Percentiles rank a stretch among this genome's conserved stretches.
Evolutionary conservation across 2,113 vertebrate genomes (phyloP).

Genomic region (Chrysemys picta): DNA sequence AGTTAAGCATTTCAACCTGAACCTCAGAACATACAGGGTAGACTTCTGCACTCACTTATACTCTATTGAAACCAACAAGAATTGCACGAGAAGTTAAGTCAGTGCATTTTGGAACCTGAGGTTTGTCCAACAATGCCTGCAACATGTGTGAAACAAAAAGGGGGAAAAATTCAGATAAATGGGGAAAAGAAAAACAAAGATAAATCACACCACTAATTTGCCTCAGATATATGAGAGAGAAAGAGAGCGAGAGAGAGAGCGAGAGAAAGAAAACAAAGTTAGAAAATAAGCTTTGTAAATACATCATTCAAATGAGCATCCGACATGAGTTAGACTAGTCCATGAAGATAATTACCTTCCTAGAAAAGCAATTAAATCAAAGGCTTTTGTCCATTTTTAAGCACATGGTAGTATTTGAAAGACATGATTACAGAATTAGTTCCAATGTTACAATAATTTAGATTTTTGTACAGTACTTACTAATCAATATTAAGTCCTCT

Average conservation of each 20-base stretch:
- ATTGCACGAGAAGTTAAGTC: background rate
- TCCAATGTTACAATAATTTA: slow-evolving; percentile 1
- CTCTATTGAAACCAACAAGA: background rate
- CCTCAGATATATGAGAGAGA: background rate
- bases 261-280: background rate
- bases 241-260: background rate
- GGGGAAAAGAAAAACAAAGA: slow-evolving; percentile 11
- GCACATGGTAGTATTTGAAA: slow-evolving; percentile 3
- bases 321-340: slow-evolving; percentile 16
- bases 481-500: background rate
- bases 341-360: slow-evolving; percentile 27
- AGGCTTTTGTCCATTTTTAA: background rate
- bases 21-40: background rate
- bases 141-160: background rate
- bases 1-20: background rate
- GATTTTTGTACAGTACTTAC: background rate
- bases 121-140: background rate
- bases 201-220: slow-evolving; percentile 10
- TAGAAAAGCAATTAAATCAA: slow-evolving; percentile 33
- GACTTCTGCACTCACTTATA: background rate
- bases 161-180: background rate
- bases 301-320: slow-evolving; percentile 32
- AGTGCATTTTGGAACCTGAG: background rate
- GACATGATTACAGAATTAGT: background rate
- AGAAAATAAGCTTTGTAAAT: slow-evolving; percentile 12